Evolutionary conservation across 1,140 invertebrate genomes (phyloP).

Genomic region (Temnothorax curvispinosus): DNA sequence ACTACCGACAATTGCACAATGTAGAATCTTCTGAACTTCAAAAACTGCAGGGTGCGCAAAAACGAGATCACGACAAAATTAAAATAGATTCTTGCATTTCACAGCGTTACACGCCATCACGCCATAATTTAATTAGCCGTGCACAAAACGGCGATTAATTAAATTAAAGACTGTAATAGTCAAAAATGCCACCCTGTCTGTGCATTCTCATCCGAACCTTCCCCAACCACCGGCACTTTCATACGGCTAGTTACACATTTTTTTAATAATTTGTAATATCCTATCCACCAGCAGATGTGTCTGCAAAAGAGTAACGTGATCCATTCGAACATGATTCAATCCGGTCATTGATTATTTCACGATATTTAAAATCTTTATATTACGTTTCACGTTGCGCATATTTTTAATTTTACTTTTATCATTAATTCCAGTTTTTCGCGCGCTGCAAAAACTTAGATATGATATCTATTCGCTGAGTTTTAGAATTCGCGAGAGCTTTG

Average conservation of each 20-base stretch:
- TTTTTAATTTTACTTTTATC: slow-evolving; percentile 15
- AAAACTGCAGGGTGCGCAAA: background rate
- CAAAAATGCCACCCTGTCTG: slow-evolving; percentile 32
- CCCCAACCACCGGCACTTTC: background rate
- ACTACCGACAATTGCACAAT: background rate
- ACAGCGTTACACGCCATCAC: slow-evolving; percentile 29
- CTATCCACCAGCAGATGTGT: background rate
- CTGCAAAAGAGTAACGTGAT: background rate
- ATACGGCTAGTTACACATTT: slow-evolving; percentile 27
- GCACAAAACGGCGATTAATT: slow-evolving; percentile 58
- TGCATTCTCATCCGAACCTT: background rate
- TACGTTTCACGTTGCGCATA: background rate
- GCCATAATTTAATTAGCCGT: slow-evolving; percentile 47
- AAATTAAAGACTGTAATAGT: slow-evolving; percentile 53
- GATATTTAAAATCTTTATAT: background rate
- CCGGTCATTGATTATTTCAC: background rate
- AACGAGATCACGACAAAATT: slow-evolving; percentile 34
- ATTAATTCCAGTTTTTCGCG: background rate
- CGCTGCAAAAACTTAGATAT: background rate
- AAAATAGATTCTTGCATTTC: slow-evolving; percentile 48
- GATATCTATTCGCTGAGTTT: background rate
- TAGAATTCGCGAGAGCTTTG: background rate
- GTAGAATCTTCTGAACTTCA: background rate
- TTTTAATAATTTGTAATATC: slow-evolving; percentile 21
- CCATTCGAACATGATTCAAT: background rate